Evolutionary conservation across 2,797 vertebrate species (phyloP).

Genomic region (Propithecus deckenii): DNA sequence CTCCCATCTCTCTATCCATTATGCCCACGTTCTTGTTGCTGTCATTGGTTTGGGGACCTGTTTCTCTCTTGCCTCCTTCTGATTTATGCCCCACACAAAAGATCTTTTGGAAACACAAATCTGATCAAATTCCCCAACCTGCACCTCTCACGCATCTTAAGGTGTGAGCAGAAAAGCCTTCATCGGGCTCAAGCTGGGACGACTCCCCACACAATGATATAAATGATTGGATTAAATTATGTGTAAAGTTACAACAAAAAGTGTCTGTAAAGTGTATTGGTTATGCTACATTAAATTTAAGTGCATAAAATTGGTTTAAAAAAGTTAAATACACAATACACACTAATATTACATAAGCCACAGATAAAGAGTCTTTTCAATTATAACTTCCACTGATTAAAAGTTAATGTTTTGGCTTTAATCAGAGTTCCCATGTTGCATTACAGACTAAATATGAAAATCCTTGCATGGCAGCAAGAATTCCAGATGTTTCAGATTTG

Average conservation of each 20-base stretch:
- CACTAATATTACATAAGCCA: background rate
- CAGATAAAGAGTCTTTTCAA: slow-evolving; percentile 49
- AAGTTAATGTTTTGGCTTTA: slow-evolving; percentile 31
- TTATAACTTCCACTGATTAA: slow-evolving; percentile 47
- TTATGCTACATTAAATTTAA: background rate
- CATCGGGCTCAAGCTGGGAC: background rate
- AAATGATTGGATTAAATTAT: background rate
- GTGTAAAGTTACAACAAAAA: background rate
- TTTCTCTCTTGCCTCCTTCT: background rate
- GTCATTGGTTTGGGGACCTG: background rate
- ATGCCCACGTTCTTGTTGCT: background rate
- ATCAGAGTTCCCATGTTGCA: slow-evolving; percentile 9
- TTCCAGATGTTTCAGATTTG: slow-evolving; percentile 65
- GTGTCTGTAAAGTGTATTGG: background rate
- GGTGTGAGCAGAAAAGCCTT: background rate
- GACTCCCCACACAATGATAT: background rate
- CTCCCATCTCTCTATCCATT: background rate
- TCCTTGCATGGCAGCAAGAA: background rate
- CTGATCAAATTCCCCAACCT: background rate
- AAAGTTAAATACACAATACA: background rate
- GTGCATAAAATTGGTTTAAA: background rate
- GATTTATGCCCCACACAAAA: background rate
- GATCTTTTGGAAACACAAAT: background rate
- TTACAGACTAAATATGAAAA: slow-evolving; percentile 41
- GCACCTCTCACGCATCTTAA: background rate